phyloP scores from a whole-genome alignment of 35 echinoderm and acorn worm species.

The Nesometra sesokonis region DNA sequence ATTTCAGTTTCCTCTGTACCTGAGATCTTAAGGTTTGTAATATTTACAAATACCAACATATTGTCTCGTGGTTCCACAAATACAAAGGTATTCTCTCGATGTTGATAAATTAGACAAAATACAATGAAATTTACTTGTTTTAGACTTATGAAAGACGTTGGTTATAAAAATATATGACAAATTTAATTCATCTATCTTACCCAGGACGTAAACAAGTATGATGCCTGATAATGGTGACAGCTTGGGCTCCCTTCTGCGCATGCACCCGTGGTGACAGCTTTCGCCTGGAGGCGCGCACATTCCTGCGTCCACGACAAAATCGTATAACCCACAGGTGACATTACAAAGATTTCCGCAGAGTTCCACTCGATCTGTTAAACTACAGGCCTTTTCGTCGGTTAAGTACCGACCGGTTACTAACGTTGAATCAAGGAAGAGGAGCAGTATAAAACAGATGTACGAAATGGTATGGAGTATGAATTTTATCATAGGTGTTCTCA shows the following conservation, averaged over 20 bases:
- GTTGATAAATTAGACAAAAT: too few species aligned
- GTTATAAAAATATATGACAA: too few species aligned
- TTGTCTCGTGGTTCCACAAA: too few species aligned
- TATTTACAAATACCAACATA: too few species aligned
- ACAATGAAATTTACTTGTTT: too few species aligned
- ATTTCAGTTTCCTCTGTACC: too few species aligned
- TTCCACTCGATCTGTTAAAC: background rate
- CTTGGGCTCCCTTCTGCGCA: background rate
- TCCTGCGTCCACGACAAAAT: background rate
- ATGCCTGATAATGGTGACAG: background rate
- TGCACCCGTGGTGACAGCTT: background rate
- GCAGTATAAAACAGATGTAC: constrained; percentile 62
- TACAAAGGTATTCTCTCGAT: too few species aligned
- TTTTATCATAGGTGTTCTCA: constrained; percentile 64
- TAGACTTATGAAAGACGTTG: too few species aligned
- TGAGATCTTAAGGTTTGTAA: too few species aligned
- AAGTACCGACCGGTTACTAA: background rate
- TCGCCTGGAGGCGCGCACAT: background rate
- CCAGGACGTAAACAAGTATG: background rate
- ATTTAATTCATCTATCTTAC: background rate
- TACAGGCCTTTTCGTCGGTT: background rate
- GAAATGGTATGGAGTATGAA: constrained; percentile 67
- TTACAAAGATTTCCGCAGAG: background rate
- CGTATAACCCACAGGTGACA: background rate
- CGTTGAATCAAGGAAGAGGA: constrained; percentile 71